phyloP scores from a whole-genome alignment of 2,113 vertebrate species.

The Cyprinodon tularosa region DNA sequence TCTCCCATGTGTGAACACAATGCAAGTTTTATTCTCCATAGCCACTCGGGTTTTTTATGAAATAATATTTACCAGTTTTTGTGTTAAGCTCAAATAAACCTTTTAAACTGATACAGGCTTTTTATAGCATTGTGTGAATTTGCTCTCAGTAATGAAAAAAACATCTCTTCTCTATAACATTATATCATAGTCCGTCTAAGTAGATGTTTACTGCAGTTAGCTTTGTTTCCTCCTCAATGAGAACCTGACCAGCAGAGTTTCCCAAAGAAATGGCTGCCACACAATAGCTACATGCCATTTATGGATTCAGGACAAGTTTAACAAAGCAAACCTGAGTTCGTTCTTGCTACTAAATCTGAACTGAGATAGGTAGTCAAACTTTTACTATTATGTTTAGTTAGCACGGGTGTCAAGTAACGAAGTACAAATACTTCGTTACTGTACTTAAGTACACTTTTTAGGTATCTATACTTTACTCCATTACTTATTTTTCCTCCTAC shows the following conservation, averaged over 20 bases:
- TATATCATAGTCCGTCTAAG: neutral
- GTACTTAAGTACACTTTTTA: too few species aligned
- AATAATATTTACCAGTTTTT: neutral
- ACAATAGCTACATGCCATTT: neutral
- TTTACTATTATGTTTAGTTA: neutral
- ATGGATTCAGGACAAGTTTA: neutral
- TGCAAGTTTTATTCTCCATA: neutral
- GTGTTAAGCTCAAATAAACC: neutral
- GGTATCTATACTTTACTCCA: too few species aligned
- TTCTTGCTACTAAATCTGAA: neutral
- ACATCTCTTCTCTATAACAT: neutral
- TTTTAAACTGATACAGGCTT: neutral
- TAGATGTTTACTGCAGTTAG: neutral
- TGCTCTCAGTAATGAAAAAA: neutral
- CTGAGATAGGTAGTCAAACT: neutral
- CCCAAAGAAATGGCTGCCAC: neutral
- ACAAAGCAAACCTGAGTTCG: too few species aligned
- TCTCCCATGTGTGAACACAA: neutral
- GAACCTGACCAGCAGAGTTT: neutral
- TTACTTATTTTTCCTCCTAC: too few species aligned
- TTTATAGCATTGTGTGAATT: neutral
- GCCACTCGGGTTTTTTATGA: neutral
- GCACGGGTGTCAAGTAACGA: too few species aligned
- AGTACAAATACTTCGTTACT: too few species aligned
- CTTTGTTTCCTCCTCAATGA: neutral